Percentiles rank a stretch among this genome's conserved stretches.
Evolutionary conservation across 2,888 invertebrate genomes (phyloP).

Genomic region (Patella caerulea): DNA sequence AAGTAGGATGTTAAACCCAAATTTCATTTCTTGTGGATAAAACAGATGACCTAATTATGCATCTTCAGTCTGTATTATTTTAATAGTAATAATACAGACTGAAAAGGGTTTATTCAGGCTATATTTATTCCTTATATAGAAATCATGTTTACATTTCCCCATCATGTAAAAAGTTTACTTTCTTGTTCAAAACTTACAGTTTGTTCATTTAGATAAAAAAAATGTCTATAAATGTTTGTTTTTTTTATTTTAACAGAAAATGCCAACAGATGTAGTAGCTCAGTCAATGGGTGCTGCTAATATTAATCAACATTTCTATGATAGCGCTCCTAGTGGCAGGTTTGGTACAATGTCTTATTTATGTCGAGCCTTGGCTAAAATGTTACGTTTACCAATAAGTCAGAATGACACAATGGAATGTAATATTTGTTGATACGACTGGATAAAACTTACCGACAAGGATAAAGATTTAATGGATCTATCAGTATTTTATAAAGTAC

Average conservation of each 20-base stretch:
- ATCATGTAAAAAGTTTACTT: no score
- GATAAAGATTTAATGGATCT: no score
- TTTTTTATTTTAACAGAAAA: slow-evolving; percentile 48
- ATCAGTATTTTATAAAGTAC: no score
- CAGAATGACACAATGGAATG: slow-evolving; percentile 64
- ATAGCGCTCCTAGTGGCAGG: slow-evolving; percentile 97
- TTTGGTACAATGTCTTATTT: slow-evolving; percentile 98
- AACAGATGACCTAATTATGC: no score
- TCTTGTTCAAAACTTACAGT: not conserved
- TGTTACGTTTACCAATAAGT: slow-evolving; percentile 55
- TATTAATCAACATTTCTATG: slow-evolving; percentile 97
- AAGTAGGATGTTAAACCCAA: no score
- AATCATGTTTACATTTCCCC: no score
- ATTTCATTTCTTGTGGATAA: no score
- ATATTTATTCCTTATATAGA: no score
- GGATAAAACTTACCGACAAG: no score
- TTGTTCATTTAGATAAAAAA: not conserved
- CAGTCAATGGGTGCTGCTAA: slow-evolving; percentile 92
- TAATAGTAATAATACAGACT: no score
- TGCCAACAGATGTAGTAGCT: slow-evolving; percentile 49
- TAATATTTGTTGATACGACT: not conserved
- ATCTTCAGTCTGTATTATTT: no score
- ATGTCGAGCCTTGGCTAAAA: slow-evolving; percentile 70
- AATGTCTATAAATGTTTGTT: not conserved
- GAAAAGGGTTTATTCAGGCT: no score